Percentiles rank a stretch among this genome's conserved stretches.
These are phyloP conservation scores for Spermophilus dauricus DNA, from an alignment of 2,113 vertebrate genomes.

Conservation along the genomic window DNA sequence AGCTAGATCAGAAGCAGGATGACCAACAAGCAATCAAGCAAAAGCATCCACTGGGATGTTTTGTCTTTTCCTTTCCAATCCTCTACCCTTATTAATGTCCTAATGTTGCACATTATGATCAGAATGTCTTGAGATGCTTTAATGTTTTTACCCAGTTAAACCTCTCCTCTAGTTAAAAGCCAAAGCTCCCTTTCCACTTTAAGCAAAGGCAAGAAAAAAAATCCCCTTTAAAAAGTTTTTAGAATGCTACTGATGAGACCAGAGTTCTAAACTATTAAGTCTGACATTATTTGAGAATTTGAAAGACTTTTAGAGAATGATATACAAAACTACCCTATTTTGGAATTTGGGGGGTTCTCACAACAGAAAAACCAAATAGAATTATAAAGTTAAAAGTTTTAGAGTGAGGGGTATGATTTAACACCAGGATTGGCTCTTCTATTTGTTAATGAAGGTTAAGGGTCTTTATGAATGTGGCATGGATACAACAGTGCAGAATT, in stretches of 20 bases:
- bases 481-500: background rate
- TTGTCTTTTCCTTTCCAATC: background rate
- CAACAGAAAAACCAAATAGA: background rate
- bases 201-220: background rate
- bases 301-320: background rate
- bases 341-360: background rate
- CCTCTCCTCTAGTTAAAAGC: background rate
- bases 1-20: background rate
- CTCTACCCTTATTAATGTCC: background rate
- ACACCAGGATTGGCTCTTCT: background rate
- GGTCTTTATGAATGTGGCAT: background rate
- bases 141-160: background rate
- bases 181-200: background rate
- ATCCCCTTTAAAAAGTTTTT: background rate
- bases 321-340: slow-evolving; percentile 28
- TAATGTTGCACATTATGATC: background rate
- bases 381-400: background rate
- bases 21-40: too few species aligned
- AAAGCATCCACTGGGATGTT: too few species aligned
- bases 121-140: background rate
- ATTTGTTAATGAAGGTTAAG: background rate
- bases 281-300: background rate
- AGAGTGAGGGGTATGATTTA: slow-evolving; percentile 2
- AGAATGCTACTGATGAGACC: background rate
- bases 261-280: background rate